Conservation (phyloP, 2,797 vertebrate genomes). For the Denticeps clupeoides region DNA sequence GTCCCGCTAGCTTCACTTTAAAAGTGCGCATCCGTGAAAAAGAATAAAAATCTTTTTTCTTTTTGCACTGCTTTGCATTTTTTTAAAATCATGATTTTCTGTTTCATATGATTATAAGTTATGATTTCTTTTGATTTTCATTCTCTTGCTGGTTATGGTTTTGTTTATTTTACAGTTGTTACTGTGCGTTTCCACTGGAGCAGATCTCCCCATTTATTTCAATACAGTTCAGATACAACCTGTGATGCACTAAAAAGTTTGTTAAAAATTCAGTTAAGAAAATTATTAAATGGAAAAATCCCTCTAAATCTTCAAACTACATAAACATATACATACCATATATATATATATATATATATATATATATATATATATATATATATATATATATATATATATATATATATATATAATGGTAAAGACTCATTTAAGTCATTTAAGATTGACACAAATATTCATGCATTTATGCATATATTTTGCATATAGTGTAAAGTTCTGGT, state of each 20-base stretch:
- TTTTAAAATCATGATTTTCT: conserved; percentile 25
- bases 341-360: not conserved
- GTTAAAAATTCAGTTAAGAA: not conserved
- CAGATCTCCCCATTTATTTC: too few relatives aligned
- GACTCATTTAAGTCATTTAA: too few relatives aligned
- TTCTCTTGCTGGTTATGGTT: too few relatives aligned
- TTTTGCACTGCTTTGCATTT: conserved; percentile 43
- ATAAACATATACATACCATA: not conserved
- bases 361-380: not conserved
- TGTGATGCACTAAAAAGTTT: too few relatives aligned
- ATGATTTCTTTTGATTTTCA: conserved; percentile 28
- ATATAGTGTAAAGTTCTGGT: too few relatives aligned
- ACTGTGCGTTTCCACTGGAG: conserved; percentile 49
- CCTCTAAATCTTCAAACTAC: not conserved
- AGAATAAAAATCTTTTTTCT: conserved; percentile 18
- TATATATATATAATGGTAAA: too few relatives aligned
- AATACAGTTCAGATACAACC: too few relatives aligned
- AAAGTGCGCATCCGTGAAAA: not conserved
- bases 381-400: not conserved
- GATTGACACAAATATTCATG: too few relatives aligned
- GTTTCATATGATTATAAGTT: conserved; percentile 38
- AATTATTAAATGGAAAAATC: not conserved
- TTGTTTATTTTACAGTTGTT: conserved; percentile 26
- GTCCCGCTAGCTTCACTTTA: conserved; percentile 35
- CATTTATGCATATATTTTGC: too few relatives aligned